Base-by-base conservation (phyloP, 2,888 invertebrate species). In the Podabrus alpinus region DNA sequence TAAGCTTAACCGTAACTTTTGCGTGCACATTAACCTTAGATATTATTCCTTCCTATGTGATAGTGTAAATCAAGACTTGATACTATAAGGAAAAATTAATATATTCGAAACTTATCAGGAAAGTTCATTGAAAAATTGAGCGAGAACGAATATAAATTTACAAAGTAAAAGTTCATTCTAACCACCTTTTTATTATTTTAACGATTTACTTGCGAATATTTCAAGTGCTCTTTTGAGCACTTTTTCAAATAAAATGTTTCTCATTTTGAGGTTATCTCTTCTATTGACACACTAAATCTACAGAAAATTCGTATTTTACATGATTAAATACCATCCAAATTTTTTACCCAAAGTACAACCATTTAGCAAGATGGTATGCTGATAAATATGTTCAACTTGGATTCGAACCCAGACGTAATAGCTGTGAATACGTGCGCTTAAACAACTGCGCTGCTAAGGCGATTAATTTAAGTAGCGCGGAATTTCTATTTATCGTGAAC, bases 1-100 rank as follows among this genome's bases (percentile, higher is more conserved):
- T 77, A 78, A 77, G 73, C 79, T 79, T 78, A 80, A 73, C 74
- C 73, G 76, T 75, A 72, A 76, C 77, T 76, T 72, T 81, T 79
- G 79, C 79, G 79, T 81, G 79, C 74, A 71, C 73, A 59, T 59
- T 67, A 72, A 68, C 71, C 73, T 74, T 66, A 74, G 70, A 74
- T 70, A 77, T 77, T 74, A 77, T 74, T 73, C 29, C 74, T 74
- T 77, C 72, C 74, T 72, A 25, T 66, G 45, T 19, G 69, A 76
- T 73, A 70, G 71, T 59, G 66, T 25, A 73, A 73, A 64, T 75
- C 68, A 70, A 66, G 45, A 59, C 59, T 13, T 25, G 19, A 16
- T 45, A 68, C 17, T 64, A 66, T 60, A 60, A 21, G 61, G 25
- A 69, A 69, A 62, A 60, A 69, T 64, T 64, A 64, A 64, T 64